phyloP scores from a whole-genome alignment of 1,140 invertebrate species.

The Temnothorax longispinosus region DNA sequence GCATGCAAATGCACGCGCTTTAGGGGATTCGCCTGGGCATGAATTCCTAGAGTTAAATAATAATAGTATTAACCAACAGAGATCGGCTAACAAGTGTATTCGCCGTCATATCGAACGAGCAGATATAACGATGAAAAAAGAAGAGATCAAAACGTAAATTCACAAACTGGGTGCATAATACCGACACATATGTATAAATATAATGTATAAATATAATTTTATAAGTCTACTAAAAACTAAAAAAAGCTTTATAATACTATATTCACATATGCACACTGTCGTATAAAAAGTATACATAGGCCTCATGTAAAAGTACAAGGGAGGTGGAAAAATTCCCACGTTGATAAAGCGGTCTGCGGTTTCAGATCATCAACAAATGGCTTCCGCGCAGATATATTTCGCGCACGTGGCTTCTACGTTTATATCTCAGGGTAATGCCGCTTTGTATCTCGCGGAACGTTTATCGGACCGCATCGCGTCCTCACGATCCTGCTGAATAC shows the following conservation, averaged over 20 bases:
- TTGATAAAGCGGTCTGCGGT: constrained; percentile 29
- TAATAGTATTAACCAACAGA: neutral
- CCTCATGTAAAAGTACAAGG: neutral
- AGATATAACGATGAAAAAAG: neutral
- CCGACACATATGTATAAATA: neutral
- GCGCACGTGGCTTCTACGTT: constrained; percentile 37
- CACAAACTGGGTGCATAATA: neutral
- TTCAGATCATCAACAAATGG: constrained; percentile 46
- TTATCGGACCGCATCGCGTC: constrained; percentile 66
- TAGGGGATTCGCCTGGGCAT: constrained; percentile 19
- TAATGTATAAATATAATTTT: neutral
- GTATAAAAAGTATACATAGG: neutral
- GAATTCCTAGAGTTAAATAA: constrained; percentile 36
- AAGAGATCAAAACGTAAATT: neutral
- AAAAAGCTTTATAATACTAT: neutral
- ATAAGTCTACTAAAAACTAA: neutral
- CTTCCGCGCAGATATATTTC: constrained; percentile 12
- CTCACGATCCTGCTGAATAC: constrained; percentile 66
- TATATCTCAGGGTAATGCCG: constrained; percentile 8
- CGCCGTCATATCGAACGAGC: neutral
- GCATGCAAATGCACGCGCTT: constrained; percentile 48
- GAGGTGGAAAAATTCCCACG: constrained; percentile 45
- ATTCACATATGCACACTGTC: neutral
- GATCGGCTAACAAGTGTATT: neutral
- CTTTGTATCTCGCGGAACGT: constrained; percentile 40